Evolutionary conservation across 2,888 invertebrate genomes (phyloP).

Genomic region (Diaprepes abbreviatus): DNA sequence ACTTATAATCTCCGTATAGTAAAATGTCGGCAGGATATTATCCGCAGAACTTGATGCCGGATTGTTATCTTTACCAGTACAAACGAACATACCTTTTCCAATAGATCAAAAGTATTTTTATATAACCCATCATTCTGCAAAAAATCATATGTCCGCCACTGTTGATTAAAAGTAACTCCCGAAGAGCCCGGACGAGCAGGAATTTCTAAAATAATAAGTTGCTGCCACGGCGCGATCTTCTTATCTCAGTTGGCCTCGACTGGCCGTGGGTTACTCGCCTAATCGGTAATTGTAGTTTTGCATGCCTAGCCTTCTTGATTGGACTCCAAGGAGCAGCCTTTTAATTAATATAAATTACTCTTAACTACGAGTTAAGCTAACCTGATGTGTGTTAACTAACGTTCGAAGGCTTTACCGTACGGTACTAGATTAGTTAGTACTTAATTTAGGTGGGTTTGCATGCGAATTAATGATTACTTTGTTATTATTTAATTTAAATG

Average conservation of each 20-base stretch:
- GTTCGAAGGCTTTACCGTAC: conserved; percentile 13
- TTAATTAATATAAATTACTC: conserved; percentile 33
- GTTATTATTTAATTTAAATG: neutral
- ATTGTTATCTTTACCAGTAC: no score
- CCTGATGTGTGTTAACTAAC: conserved; percentile 25
- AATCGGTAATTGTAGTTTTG: conserved; percentile 39
- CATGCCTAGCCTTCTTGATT: conserved; percentile 32
- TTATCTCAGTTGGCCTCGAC: conserved; percentile 15
- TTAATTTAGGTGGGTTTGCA: conserved; percentile 17
- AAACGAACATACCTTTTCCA: no score
- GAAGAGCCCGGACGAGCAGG: conserved; percentile 32
- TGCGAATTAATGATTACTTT: neutral
- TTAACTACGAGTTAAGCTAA: conserved; percentile 17
- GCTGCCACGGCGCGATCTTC: conserved; percentile 14
- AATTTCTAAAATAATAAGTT: conserved; percentile 36
- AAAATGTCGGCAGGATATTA: no score
- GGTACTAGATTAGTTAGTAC: conserved; percentile 19
- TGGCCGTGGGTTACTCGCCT: conserved; percentile 35
- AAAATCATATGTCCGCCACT: conserved; percentile 8
- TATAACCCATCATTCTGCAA: no score
- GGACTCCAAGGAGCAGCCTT: conserved; percentile 22
- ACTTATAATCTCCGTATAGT: no score
- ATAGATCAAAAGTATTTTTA: no score
- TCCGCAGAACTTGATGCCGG: no score
- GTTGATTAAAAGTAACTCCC: conserved; percentile 9